Base-by-base conservation (phyloP, 2,113 vertebrate genomes). In the Hydrolagus affinis region DNA sequence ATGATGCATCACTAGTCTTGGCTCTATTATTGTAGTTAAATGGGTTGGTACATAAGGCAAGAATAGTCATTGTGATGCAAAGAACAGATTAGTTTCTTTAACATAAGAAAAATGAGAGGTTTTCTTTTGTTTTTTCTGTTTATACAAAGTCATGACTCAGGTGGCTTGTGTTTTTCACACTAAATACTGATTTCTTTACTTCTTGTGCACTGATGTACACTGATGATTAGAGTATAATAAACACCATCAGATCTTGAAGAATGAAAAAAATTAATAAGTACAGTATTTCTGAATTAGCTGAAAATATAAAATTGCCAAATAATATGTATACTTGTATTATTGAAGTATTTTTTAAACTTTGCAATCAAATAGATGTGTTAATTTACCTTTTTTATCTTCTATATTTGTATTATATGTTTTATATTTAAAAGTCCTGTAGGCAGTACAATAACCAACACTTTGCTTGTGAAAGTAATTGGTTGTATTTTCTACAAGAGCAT, bases 11-110 rank as follows among this genome's bases (percentile, higher is more conserved):
- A 59, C 74, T 69, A 25, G 75, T 66, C 56, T 69, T 89, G 87
- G 60, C 85, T 0, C 0, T 87, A 88, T 91, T 90, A 88, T 89
- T 87, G 89, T 88, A 77, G 70, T 78, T 69, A 75, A 86, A 86
- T 78, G 78, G 25, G 78, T 83, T 83, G 19, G 78, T 83, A 83
- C 60, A 83, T 62, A 83, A 83, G 78, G 62, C 62, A 83, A 28
- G 62, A 83, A 68, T 83, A 19, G 28, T 68, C 78, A 83, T 83
- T 83, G 78, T 83, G 78, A 83, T 83, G 78, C 78, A 68, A 83
- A 83, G 62, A 83, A 66, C 60, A 83, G 78, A 83, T 83, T 83
- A 83, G 78, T 83, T 32, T 66, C 62, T 66, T 83, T 83, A 83
- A 83, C 78, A 83, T 83, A 32, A 83, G 78, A 83, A 83, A 83